Base-by-base conservation (phyloP, 2,113 vertebrate genomes). In the Connochaetes taurinus region DNA sequence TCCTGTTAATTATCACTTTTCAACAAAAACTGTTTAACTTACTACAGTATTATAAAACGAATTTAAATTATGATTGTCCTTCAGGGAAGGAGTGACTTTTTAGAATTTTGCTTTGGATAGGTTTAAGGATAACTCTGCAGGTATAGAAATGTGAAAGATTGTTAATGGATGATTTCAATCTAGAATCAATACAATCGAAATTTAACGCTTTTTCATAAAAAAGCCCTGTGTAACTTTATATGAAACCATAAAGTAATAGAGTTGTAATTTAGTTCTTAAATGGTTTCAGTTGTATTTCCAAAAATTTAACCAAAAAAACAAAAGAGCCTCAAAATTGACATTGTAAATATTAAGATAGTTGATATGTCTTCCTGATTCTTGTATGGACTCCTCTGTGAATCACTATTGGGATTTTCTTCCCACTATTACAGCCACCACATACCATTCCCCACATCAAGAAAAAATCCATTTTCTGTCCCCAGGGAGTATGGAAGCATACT, bases 41-140 rank as follows among this genome's bases (percentile, higher is more conserved):
- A 27, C 2, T 93, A 83, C 7, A 36, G 33, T 62, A 67, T 97
- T 96, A 74, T 92, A 91, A 83, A 97, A 90, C 13, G 60, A 90
- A 17, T 95, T 95, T 60, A 97, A 96, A 87, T 95, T 97, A 87
- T 40, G 36, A 45, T 62, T 50, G 57, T 94, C 83, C 62, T 96
- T 92, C 17, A 64, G 15, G 45, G 25, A 94, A 93, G 31, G 5
- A 93, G 71, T 81, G 76, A 93, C 52, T 84, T 74, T 94, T 95
- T 82, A 97, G 60, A 90, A 90, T 74, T 84, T 89, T 87, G 74
- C 19, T 93, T 97, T 88, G 45, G 27, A 53, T 90, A 29, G 40
- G 82, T 95, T 90, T 91, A 64, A 94, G n/a, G 31, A 74, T 89
- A 93, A 57, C 10, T 87, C 2, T 53, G 36, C 71, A 13, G 85